Conservation (phyloP, 2,113 vertebrate species). For the Oreotrochilus melanogaster region DNA sequence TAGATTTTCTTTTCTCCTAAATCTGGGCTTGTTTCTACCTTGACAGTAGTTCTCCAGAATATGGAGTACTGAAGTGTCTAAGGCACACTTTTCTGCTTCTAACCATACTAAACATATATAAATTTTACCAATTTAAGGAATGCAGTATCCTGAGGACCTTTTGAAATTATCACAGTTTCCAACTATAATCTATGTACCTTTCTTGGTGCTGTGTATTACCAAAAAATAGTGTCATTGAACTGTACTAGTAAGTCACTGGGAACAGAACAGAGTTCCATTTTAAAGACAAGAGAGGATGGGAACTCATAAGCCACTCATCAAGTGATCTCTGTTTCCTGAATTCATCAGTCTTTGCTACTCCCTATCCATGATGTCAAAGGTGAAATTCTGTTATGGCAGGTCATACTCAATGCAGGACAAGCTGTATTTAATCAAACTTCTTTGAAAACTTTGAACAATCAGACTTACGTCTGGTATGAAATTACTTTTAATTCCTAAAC, state of each 20-base stretch:
- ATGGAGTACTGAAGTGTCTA: neutral
- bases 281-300: neutral
- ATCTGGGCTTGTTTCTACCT: neutral
- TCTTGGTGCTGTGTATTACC: neutral
- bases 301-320: neutral
- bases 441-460: neutral
- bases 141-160: neutral
- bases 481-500: neutral
- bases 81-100: neutral
- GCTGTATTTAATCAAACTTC: neutral
- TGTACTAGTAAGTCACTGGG: neutral
- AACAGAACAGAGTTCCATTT: neutral
- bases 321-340: neutral
- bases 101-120: neutral
- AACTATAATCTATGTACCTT: neutral
- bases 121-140: neutral
- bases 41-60: neutral
- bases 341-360: neutral
- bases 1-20: neutral
- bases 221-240: neutral
- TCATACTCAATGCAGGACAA: neutral
- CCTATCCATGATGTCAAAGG: neutral
- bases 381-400: neutral
- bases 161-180: neutral
- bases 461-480: neutral